A percentile compares a stretch with the other conserved stretches of the same genome.
Evolutionary conservation across 92 coral and sea anemone genomes (phyloP).

Genomic region (Virgularia gustaviana): DNA sequence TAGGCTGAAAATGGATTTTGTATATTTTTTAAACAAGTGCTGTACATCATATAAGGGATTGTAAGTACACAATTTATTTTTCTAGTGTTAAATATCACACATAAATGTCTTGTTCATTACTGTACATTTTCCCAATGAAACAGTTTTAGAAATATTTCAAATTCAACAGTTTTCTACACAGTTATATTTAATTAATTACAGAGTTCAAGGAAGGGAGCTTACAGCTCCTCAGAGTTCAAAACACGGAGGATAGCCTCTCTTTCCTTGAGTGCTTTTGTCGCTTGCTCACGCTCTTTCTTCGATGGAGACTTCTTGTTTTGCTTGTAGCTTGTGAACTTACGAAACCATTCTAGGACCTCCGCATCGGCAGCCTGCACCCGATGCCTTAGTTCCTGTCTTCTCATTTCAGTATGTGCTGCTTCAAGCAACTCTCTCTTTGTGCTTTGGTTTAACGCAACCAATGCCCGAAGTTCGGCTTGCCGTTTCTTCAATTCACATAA

Average conservation of each 20-base stretch:
- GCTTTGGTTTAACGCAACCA: slow-evolving; percentile 73
- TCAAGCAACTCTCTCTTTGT: slow-evolving; percentile 72
- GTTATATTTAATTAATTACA: no score
- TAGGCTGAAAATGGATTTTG: no score
- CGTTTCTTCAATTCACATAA: slow-evolving; percentile 74
- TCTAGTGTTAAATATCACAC: no score
- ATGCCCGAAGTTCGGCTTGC: slow-evolving; percentile 78
- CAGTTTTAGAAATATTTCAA: no score
- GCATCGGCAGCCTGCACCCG: slow-evolving; percentile 85
- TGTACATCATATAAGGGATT: no score
- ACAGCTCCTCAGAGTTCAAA: slow-evolving; percentile 40
- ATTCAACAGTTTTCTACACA: no score
- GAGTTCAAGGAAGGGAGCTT: neutral
- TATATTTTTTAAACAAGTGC: no score
- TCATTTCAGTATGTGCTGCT: slow-evolving; percentile 87
- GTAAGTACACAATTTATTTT: no score
- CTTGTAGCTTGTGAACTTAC: slow-evolving; percentile 77
- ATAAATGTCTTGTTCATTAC: no score
- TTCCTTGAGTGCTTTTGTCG: slow-evolving; percentile 86
- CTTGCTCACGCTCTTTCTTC: slow-evolving; percentile 83
- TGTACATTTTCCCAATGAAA: no score
- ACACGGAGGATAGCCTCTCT: slow-evolving; percentile 93
- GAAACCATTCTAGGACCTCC: slow-evolving; percentile 88
- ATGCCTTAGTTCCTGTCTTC: slow-evolving; percentile 86
- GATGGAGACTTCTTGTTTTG: slow-evolving; percentile 96